phyloP scores from a whole-genome alignment of 2,797 vertebrate genomes.

The Acanthurus tractus region DNA sequence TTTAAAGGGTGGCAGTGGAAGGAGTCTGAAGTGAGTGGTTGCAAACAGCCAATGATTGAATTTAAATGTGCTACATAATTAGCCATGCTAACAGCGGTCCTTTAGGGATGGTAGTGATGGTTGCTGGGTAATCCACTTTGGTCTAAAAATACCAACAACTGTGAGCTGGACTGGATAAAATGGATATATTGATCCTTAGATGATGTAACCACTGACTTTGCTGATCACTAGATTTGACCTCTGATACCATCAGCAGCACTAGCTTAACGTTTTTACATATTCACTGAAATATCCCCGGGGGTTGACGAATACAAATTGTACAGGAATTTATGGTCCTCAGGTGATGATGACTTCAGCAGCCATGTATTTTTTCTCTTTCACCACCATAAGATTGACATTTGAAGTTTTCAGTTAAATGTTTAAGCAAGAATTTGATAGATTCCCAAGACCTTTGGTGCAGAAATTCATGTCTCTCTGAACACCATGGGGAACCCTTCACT shows the following conservation, averaged over 20 bases:
- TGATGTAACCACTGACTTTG: not conserved
- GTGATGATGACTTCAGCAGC: not conserved
- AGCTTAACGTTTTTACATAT: no score
- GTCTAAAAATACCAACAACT: constrained; percentile 15
- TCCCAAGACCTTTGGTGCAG: not conserved
- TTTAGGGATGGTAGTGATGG: not conserved
- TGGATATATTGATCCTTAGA: not conserved
- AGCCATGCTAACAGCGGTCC: not conserved
- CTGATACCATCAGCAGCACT: no score
- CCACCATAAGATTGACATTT: not conserved
- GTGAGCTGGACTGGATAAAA: not conserved
- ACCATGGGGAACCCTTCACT: not conserved
- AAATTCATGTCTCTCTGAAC: no score
- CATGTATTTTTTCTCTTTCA: not conserved
- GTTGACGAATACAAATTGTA: not conserved
- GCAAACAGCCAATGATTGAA: not conserved
- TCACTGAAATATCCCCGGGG: no score
- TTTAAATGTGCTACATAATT: not conserved
- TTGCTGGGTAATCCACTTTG: constrained; percentile 12
- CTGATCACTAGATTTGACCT: not conserved
- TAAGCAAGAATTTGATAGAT: not conserved
- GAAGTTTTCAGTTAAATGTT: no score
- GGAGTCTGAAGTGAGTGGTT: not conserved
- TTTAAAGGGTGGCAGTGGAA: not conserved
- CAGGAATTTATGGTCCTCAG: not conserved